Evolutionary conservation across 1,140 invertebrate species (phyloP), one percentile per base, ranked within the genome.

Genomic region (Pseudomyrmex gracilis): DNA sequence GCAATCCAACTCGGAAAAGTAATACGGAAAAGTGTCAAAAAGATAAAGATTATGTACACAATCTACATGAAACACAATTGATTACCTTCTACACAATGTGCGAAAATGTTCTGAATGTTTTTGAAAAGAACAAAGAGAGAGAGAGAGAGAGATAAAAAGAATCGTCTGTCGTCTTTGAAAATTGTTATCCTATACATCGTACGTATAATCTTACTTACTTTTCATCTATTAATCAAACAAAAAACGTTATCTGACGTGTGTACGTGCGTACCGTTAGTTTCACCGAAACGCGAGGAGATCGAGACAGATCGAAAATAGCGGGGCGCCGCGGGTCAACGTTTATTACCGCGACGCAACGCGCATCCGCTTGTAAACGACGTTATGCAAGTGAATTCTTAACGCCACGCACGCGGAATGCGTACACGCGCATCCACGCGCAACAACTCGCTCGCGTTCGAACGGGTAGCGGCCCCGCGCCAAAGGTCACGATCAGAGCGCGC

Each of bases 401-500:
- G n/a, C n/a, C n/a, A 60, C 58, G 57, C 53, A 61, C 51, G 49
- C 12, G 13, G 10, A 47, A 47, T 68, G 55, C 61, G 61, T 58
- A 49, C 58, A 51, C 24, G 43, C 61, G n/a, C 17, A 3, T 70
- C 43, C 55, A 73, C 61, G 24, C 77, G 51, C 47, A 66, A 77
- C 47, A 66, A 77, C 53, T 64, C 58, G 61, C 55, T 85, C 82
- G 67, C 64, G 73, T 86, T 82, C 63, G 68, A 85, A 80, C 67
- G 71, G 71, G 84, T 83, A 85, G 82, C 85, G 80, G 22, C 73
- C 73, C 73, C 73, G 80, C 71, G 78, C 71, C 85, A 89, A 89
- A 88, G 87, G 84, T 89, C 87, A 89, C 82, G 87, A 89, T 88
- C 87, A 89, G 66, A 84, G 74, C 68, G 70, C 71, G 76, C 82